These are phyloP conservation scores for cattle (Bos taurus) DNA, from an alignment of 2,113 vertebrate genomes.

Conservation along the genomic window ARS-UCD2.0 NC_037330.1:56106001-56106500, in stretches of 20 bases:
- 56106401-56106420: not conserved
- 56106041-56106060: not conserved
- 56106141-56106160: not conserved
- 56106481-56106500: not conserved
- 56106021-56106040: not conserved
- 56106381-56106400: not conserved
- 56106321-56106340: not conserved
- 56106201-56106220: not conserved
- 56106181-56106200: not conserved
- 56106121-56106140: not conserved
- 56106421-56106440: conserved; percentile 17
- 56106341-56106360: not conserved
- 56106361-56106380: not conserved
- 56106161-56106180: conserved; percentile 3
- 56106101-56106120: not conserved
- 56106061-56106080: not conserved
- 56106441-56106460: not conserved
- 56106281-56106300: not conserved
- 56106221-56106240: not conserved
- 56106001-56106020: not conserved
- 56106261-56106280: not conserved
- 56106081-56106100: not conserved
- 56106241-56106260: not conserved
- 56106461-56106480: not conserved
- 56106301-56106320: not conserved